These are phyloP conservation scores for Sus scrofa DNA, from an alignment of 2,113 vertebrate species.

Conservation along the genomic window T2T-Sscrofa CM000828.6:64309501-64310000, in stretches of 20 bases:
- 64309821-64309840: slow-evolving; percentile 19
- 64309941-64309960: slow-evolving; percentile 10
- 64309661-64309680: background rate
- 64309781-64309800: background rate
- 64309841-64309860: slow-evolving; percentile 46
- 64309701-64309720: background rate
- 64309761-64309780: background rate
- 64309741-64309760: background rate
- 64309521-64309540: background rate
- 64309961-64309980: slow-evolving; percentile 43
- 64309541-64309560: background rate
- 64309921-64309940: slow-evolving; percentile 45
- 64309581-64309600: background rate
- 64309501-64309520: background rate
- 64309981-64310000: slow-evolving; percentile 38
- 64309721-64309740: background rate
- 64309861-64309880: background rate
- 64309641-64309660: background rate
- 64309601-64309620: background rate
- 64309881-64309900: background rate
- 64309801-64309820: background rate
- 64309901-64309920: slow-evolving; percentile 51
- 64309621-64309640: background rate
- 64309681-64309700: background rate
- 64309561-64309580: background rate